A percentile compares a stretch with the other conserved stretches of the same genome.
phyloP scores from a whole-genome alignment of 2,888 invertebrate species.

The Drosophila nr. medialis region DNA sequence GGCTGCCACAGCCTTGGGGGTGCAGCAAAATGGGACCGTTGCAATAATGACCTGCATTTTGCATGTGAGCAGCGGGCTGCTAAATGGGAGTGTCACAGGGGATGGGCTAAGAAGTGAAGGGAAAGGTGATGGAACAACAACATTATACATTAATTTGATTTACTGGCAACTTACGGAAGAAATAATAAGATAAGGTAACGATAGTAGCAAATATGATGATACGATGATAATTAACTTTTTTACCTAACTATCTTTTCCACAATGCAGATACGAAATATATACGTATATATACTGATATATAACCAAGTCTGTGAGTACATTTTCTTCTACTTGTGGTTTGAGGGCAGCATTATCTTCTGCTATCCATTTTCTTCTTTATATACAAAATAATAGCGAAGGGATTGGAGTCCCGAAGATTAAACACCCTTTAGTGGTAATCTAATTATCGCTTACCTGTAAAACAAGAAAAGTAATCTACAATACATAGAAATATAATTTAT shows the following conservation, averaged over 20 bases:
- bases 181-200: not conserved
- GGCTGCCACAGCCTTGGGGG: constrained; percentile 1
- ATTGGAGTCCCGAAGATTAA: not conserved
- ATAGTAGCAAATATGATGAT: not conserved
- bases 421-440: not conserved
- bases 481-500: not conserved
- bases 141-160: not conserved
- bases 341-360: not conserved
- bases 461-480: not conserved
- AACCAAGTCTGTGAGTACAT: not conserved
- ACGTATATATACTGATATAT: not conserved
- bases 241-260: not conserved
- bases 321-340: not conserved
- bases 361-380: not conserved
- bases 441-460: not conserved
- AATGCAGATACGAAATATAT: not conserved
- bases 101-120: not conserved
- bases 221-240: not conserved
- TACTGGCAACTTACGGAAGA: not conserved
- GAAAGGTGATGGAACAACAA: not conserved
- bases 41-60: constrained; percentile 79
- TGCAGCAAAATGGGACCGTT: constrained; percentile 21
- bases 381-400: not conserved
- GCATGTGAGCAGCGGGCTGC: constrained; percentile 36
- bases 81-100: constrained; percentile 5